Evolutionary conservation across 2,797 vertebrate genomes (phyloP).

Genomic region (Taeniopygia guttata): DNA sequence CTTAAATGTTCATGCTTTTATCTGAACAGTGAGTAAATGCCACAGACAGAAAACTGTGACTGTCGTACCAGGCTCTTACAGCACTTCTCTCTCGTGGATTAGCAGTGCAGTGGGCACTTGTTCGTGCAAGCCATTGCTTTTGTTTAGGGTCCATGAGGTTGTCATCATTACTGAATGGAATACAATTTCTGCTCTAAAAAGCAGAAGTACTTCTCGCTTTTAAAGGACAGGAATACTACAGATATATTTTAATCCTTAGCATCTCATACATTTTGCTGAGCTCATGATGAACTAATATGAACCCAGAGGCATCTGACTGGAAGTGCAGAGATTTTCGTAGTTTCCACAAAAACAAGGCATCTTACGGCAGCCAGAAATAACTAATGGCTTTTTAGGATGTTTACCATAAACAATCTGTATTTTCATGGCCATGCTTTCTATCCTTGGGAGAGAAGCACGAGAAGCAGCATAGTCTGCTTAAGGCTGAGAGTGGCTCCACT

Average conservation of each 20-base stretch:
- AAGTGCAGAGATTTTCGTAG: not conserved
- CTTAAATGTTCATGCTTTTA: not conserved
- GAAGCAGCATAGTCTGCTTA: not conserved
- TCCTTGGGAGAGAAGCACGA: not conserved
- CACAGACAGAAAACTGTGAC: not conserved
- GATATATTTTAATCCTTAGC: not conserved
- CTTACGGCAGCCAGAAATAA: not conserved
- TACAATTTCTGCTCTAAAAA: constrained; percentile 49
- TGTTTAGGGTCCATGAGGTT: constrained; percentile 21
- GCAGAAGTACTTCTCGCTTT: constrained; percentile 17
- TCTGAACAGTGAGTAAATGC: not conserved
- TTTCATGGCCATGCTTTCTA: constrained; percentile 2
- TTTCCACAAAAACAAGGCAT: constrained; percentile 16
- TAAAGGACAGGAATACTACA: not conserved
- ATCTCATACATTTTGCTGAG: not conserved
- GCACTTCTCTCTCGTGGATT: not conserved
- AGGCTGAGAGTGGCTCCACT: not conserved
- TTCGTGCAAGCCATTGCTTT: not conserved
- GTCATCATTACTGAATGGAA: constrained; percentile 15
- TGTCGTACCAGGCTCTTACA: not conserved
- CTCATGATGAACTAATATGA: not conserved
- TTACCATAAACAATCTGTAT: constrained; percentile 48
- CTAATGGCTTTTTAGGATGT: constrained; percentile 16
- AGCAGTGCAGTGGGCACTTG: not conserved
- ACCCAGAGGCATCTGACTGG: not conserved